These are phyloP conservation scores for Cassiopea andromeda DNA, from an alignment of 30 jellyfish, hydroid and myxozoan genomes.

Conservation along the genomic window DNA sequence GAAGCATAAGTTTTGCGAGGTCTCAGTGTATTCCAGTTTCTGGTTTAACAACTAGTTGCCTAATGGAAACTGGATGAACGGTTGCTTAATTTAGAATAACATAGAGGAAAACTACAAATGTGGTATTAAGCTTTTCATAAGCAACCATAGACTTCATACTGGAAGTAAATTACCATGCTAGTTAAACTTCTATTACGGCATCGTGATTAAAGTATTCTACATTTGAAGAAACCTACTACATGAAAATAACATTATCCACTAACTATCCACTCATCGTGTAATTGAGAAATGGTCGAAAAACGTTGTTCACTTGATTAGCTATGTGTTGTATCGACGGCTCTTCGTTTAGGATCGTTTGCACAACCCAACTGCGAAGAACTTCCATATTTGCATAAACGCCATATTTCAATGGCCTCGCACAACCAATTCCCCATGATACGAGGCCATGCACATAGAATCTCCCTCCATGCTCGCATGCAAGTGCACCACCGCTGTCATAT, in stretches of 20 bases:
- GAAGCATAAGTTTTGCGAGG: no score
- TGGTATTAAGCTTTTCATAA: no score
- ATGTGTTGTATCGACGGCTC: slow-evolving; percentile 31
- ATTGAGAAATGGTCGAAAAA: slow-evolving; percentile 28
- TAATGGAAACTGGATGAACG: no score
- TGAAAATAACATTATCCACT: background rate
- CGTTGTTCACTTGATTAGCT: slow-evolving; percentile 29
- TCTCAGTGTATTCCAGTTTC: no score
- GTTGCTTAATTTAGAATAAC: no score
- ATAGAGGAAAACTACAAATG: no score
- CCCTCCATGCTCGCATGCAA: slow-evolving; percentile 75
- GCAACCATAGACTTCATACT: background rate
- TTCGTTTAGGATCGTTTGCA: slow-evolving; percentile 67
- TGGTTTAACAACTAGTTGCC: no score
- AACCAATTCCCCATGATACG: slow-evolving; percentile 91
- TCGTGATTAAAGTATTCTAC: background rate
- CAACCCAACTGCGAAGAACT: slow-evolving; percentile 67
- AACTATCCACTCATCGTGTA: background rate
- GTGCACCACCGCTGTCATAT: slow-evolving; percentile 97
- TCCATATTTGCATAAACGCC: slow-evolving; percentile 89
- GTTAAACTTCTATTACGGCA: background rate
- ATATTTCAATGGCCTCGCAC: slow-evolving; percentile 87
- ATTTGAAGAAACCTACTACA: background rate
- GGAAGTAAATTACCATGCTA: background rate
- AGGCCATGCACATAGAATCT: slow-evolving; percentile 84